Evolutionary conservation across 1,140 invertebrate species (phyloP).

Genomic region (Platyscapa corneri): DNA sequence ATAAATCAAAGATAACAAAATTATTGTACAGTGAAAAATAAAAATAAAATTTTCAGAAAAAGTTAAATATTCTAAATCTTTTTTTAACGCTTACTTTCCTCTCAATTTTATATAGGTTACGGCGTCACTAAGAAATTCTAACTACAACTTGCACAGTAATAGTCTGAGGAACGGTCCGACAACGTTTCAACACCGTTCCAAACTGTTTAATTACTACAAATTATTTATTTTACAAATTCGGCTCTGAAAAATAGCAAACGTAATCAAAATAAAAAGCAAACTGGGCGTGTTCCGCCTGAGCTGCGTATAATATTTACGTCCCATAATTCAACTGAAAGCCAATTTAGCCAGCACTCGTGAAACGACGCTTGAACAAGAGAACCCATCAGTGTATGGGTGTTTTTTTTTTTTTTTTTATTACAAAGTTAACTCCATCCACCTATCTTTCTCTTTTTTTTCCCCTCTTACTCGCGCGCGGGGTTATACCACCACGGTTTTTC

Average conservation of each 20-base stretch:
- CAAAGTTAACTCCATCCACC: neutral
- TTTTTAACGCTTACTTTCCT: neutral
- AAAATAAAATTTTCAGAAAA: too few species aligned
- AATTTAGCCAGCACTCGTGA: constrained; percentile 45
- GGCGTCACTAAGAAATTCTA: neutral
- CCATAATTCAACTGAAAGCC: constrained; percentile 45
- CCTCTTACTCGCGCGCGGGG: neutral
- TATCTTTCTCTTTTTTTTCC: neutral
- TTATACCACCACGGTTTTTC: constrained; percentile 26
- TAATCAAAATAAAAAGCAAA: neutral
- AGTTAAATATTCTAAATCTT: neutral
- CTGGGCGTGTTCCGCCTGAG: neutral
- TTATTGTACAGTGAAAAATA: too few species aligned
- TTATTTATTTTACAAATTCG: neutral
- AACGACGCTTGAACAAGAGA: constrained; percentile 12
- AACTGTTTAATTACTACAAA: neutral
- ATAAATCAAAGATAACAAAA: too few species aligned
- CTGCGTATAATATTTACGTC: constrained; percentile 21
- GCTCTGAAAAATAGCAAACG: neutral
- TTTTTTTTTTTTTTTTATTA: constrained; percentile 11
- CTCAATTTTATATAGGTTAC: neutral
- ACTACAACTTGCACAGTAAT: neutral
- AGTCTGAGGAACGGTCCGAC: neutral
- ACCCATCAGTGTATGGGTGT: constrained; percentile 19
- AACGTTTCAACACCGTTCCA: neutral